phyloP scores from a whole-genome alignment of 2,888 invertebrate species.

The Drosophila mercatorum region DNA sequence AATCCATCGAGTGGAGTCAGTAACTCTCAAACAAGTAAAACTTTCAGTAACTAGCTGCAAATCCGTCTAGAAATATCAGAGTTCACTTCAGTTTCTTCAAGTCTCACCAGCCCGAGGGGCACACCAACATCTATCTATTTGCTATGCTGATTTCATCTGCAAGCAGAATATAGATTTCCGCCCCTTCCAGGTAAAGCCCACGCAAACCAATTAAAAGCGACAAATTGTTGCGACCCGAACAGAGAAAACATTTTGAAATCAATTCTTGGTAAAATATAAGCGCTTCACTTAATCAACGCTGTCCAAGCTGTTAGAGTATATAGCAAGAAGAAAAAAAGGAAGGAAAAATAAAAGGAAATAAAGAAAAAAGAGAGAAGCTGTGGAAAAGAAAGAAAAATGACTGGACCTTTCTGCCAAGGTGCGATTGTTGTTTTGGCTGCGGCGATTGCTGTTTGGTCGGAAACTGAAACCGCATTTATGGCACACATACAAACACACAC shows the following conservation, averaged over 20 bases:
- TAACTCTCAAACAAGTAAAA: no score
- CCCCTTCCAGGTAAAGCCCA: neutral
- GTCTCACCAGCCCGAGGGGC: no score
- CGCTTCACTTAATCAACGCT: neutral
- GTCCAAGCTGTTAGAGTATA: conserved; percentile 9
- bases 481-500: conserved; percentile 15
- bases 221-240: neutral
- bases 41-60: no score
- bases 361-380: conserved; percentile 28
- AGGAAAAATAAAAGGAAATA: neutral
- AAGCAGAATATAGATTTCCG: neutral
- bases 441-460: conserved; percentile 53
- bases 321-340: neutral
- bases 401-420: conserved; percentile 41
- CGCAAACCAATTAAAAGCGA: neutral
- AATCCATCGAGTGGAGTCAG: no score
- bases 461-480: conserved; percentile 72
- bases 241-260: conserved; percentile 1
- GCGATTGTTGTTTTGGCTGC: conserved; percentile 50
- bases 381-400: conserved; percentile 50
- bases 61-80: no score
- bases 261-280: neutral
- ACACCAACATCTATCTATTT: neutral
- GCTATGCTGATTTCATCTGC: neutral
- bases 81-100: no score